These are phyloP conservation scores for Glossophaga mutica DNA, from an alignment of 2,797 vertebrate genomes.

Conservation along the genomic window DNA sequence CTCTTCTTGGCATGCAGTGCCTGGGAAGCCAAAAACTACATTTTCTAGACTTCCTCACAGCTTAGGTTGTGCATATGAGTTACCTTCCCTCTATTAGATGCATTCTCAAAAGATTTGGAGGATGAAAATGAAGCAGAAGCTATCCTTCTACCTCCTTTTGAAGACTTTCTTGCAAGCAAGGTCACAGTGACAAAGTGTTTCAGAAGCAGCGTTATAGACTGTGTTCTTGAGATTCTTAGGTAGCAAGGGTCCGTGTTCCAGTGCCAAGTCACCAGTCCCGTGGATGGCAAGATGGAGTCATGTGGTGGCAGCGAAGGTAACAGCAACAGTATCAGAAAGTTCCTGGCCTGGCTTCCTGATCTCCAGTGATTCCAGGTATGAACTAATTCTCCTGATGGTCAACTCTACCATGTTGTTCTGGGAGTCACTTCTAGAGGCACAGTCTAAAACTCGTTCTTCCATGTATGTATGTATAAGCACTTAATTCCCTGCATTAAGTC, in stretches of 20 bases:
- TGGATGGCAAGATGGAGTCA: not conserved
- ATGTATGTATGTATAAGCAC: not conserved
- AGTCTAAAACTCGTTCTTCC: not conserved
- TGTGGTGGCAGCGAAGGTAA: not conserved
- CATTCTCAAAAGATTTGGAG: not conserved
- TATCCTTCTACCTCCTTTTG: not conserved
- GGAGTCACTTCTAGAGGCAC: not conserved
- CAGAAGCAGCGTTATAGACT: not conserved
- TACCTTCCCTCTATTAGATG: not conserved
- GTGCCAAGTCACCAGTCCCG: not conserved
- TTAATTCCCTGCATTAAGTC: not conserved
- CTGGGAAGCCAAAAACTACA: not conserved
- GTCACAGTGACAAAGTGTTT: not conserved
- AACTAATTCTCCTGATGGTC: not conserved
- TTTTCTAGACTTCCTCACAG: not conserved
- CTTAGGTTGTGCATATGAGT: not conserved
- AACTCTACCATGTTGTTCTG: not conserved
- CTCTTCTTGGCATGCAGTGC: not conserved
- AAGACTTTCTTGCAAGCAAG: not conserved
- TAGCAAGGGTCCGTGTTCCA: not conserved
- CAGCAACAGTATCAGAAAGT: not conserved
- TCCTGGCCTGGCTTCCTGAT: not conserved
- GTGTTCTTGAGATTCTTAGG: not conserved
- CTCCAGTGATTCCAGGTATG: not conserved
- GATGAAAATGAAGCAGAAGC: not conserved